These are phyloP conservation scores for Oxycera nigricornis DNA, from an alignment of 2,888 invertebrate species.

Conservation along the genomic window DNA sequence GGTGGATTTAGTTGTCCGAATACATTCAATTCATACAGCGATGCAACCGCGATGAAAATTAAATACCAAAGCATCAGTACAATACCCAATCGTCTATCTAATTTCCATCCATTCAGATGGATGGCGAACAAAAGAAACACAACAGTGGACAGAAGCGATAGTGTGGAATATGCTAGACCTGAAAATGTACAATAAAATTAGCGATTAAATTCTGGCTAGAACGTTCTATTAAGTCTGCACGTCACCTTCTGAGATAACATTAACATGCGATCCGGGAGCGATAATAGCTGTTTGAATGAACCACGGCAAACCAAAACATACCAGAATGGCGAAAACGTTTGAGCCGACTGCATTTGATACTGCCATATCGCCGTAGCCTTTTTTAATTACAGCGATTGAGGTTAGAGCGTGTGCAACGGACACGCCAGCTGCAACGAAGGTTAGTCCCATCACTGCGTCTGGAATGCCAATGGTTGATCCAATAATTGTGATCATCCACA, in stretches of 20 bases:
- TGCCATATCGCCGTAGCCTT: conserved; percentile 96
- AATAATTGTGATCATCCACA: conserved; percentile 96
- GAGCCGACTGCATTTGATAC: conserved; percentile 96
- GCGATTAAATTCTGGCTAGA: too few relatives aligned
- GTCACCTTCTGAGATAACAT: conserved; percentile 91
- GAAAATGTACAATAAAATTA: conserved; percentile 55
- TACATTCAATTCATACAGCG: conserved; percentile 91
- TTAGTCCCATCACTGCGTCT: conserved; percentile 96
- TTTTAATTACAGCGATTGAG: conserved; percentile 93
- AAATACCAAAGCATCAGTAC: conserved; percentile 93
- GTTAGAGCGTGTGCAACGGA: conserved; percentile 97
- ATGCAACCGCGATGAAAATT: conserved; percentile 88
- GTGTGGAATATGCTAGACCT: conserved; percentile 91
- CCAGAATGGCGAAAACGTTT: conserved; percentile 95
- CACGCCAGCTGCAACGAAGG: conserved; percentile 95
- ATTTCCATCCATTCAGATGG: conserved; percentile 93
- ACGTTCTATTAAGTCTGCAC: too few relatives aligned
- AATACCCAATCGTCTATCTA: conserved; percentile 87
- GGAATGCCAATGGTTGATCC: conserved; percentile 92
- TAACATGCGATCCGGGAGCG: conserved; percentile 84
- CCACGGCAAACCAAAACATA: conserved; percentile 96
- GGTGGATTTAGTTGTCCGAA: conserved; percentile 89
- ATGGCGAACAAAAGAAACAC: conserved; percentile 89
- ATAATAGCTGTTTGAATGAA: conserved; percentile 93
- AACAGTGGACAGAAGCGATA: conserved; percentile 91